Percentiles rank a stretch among this genome's conserved stretches.
Conservation (phyloP, 2,113 vertebrate species). For the Clarias magur region DNA sequence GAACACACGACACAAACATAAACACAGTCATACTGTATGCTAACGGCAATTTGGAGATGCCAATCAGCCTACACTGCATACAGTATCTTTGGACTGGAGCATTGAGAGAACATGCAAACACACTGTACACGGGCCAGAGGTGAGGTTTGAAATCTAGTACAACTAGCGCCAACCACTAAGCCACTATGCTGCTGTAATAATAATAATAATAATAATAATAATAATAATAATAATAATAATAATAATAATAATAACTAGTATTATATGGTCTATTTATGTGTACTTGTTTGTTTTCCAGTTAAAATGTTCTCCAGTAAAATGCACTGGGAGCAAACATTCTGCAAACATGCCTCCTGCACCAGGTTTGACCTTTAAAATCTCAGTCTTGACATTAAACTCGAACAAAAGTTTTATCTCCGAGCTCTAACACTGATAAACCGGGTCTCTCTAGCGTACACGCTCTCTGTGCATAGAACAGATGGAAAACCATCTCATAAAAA, state of each 20-base stretch:
- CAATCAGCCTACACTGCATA: too few relatives aligned
- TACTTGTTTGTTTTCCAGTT: neutral
- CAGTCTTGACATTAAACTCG: constrained; percentile 14
- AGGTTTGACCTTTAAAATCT: constrained; percentile 13
- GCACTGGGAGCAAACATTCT: neutral
- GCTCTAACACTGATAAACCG: constrained; percentile 15
- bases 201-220: too few relatives aligned
- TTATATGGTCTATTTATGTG: neutral
- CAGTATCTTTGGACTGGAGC: too few relatives aligned
- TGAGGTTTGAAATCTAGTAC: too few relatives aligned
- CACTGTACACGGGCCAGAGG: too few relatives aligned
- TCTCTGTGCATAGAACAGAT: constrained; percentile 22
- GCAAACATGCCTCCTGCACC: constrained; percentile 2
- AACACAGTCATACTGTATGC: too few relatives aligned
- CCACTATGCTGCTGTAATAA: too few relatives aligned
- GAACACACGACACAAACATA: too few relatives aligned
- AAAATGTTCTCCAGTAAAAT: neutral
- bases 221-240: neutral
- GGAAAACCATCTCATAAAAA: constrained; percentile 38
- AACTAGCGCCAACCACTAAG: too few relatives aligned
- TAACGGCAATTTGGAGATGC: too few relatives aligned
- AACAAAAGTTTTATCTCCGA: constrained; percentile 19
- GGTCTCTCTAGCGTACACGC: neutral
- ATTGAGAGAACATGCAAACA: too few relatives aligned
- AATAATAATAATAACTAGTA: neutral